phyloP scores from a whole-genome alignment of 2,113 vertebrate genomes.

The Neodon shergylaensis region DNA sequence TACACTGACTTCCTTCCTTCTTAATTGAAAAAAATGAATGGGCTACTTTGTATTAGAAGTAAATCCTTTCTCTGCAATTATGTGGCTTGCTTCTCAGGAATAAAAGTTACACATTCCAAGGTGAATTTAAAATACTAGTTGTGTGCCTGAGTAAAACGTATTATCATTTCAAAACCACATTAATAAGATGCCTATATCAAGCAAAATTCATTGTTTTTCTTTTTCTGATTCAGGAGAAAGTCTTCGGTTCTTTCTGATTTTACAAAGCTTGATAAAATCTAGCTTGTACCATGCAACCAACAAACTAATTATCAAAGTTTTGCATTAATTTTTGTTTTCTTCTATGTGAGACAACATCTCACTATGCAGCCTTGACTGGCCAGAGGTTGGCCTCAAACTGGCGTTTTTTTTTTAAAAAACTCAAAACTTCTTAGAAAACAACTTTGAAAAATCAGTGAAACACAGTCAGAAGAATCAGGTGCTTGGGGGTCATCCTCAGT shows the following conservation, averaged over 20 bases:
- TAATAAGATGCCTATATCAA: conserved; percentile 52
- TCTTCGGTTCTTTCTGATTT: not conserved
- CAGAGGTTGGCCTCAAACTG: not conserved
- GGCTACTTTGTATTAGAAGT: conserved; percentile 64
- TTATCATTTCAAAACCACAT: conserved; percentile 53
- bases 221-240: conserved; percentile 40
- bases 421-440: not conserved
- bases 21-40: conserved; percentile 83
- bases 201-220: conserved; percentile 34
- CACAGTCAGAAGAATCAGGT: not conserved
- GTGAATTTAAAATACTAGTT: conserved; percentile 56
- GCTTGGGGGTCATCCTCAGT: not conserved
- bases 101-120: conserved; percentile 70
- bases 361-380: not conserved
- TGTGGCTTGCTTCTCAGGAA: conserved; percentile 74
- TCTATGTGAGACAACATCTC: not conserved
- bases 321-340: not conserved
- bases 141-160: not conserved
- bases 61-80: conserved; percentile 78
- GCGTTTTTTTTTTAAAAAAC: not conserved
- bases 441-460: not conserved
- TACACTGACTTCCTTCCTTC: conserved; percentile 85
- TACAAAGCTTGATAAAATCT: conserved; percentile 17
- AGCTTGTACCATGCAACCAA: not conserved
- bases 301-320: not conserved